Evolutionary conservation across 2,797 vertebrate species (phyloP), one percentile per base, ranked within the genome.

Genomic region (Numenius phaeopus): DNA sequence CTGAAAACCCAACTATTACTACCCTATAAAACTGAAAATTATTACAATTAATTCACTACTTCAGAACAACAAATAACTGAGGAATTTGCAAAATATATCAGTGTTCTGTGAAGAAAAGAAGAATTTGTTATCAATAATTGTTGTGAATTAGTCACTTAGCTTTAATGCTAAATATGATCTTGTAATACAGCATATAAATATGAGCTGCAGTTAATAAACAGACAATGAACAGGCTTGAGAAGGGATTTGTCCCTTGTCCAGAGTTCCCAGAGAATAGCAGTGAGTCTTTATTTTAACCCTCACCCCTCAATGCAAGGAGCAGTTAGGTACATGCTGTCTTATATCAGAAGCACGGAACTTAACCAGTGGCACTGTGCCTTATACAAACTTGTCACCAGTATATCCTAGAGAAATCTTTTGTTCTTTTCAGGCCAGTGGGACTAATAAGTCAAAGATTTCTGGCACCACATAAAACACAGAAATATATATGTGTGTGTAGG

Each of bases 111-210:
- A 83, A 61, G 67, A 61, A 34, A 47, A 89, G 65, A 85, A 72
- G 9, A 94, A 77, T 93, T 90, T 90, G 50, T 67, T 83, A 75
- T 83, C 62, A 79, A 40, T 84, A 95, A 80, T 90, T 86, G 40
- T 83, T 92, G 49, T 46, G 42, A 93, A 78, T 90, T 95, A 78
- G 90, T 95, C 55, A 46, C 62, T 73, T 47, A 57, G 42, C 40
- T 95, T 69, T 92, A 87, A 57, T 73, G 42, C 64, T 82, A 69
- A 67, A 44, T 66, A 42, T 87, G 59, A 73, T 92, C 47, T 78
- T 83, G 46, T 80, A 62, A 78, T 90, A 32, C 10, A 24, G 40
- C 21, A n/a, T 58, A 58, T 65, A 81, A 80, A 67, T 58, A 42
- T 14, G 46, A 69, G 49, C 42, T 87, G 29, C 44, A 86, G 73